Evolutionary conservation across 2,888 invertebrate species (phyloP), one percentile per base, ranked within the genome.

Genomic region (Pyrochroa serraticornis): DNA sequence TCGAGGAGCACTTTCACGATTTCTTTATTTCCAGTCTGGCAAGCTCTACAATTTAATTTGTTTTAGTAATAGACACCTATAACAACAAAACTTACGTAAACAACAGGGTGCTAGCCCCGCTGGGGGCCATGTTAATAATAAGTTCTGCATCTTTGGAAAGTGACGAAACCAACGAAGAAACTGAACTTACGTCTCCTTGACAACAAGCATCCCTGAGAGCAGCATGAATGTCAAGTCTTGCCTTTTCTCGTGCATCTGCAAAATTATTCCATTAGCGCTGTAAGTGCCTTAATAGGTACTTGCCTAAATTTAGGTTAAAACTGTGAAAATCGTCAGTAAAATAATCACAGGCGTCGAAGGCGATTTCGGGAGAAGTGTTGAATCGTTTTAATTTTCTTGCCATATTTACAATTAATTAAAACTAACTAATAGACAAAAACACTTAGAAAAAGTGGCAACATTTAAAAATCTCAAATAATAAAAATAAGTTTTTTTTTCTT

Each of bases 121-220:
- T 90, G 0, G 93, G 93, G 2, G 94, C 90, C 82, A 93, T 86
- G 77, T 96, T 96, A 65, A 93, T 86, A 49, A 95, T 84, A 45
- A 88, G 85, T 47, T 88, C 88, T 0, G 90, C 87, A 67, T 88
- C 86, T 52, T 81, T 76, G 0, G 86, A 87, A 44, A 90, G 79
- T 31, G 87, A 84, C 44, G 86, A 82, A 53, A 95, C 81, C 54
- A 89, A 81, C 14, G 84, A 84, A 65, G 84, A 84, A 7, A 92
- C 87, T 33, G 85, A 84, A 9, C 81, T 79, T 3, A 83, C 82
- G 72, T 94, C 93, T 0, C 90, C 91, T n/a, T 86, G 83, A 48
- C 83, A 81, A 65, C 93, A 90, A 41, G 92, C 88, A 69, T 91
- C 89, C 7, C 93, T 85, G 31, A 96, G 82, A 41, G 88, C 85